Base-by-base conservation (phyloP, 2,888 invertebrate species). In the Scaptomyza flava region DNA sequence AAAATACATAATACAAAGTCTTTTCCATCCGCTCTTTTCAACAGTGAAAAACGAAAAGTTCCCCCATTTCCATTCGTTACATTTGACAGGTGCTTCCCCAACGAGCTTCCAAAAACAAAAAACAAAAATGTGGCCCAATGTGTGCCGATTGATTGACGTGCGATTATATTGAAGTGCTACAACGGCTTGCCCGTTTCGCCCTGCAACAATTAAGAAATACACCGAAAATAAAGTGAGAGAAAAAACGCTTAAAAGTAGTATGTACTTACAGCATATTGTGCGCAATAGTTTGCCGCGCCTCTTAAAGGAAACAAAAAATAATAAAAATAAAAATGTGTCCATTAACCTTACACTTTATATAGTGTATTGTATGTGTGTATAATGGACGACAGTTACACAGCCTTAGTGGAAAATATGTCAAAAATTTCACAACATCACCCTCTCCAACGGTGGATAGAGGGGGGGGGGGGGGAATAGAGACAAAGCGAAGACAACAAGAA, bases 401-500 rank as follows among this genome's bases (percentile, higher is more conserved):
- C n/a, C 31, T 41, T 42, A 34, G 68, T 38, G 53, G 66, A 72
- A 78, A 78, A 80, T 82, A 84, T 86, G 83, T 80, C 76, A 78
- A 67, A 72, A 86, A 86, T 76, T 77, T 80, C 62, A 59, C 80
- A 64, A 72, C 66, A 58, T 1, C 36, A 12, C 50, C 20, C 50
- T 6, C 12, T 6, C 34, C 34, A 34, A 33, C 30, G 7, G 11
- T 17, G 17, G 12, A 17, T 17, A 17, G 56, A 3, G 1, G 50
- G 8, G 27, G 2, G 12, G 56, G 3, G 1, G 50, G 8, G 27
- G 2, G 12, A 9, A 14, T 1, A 33, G 31, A 9, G 31, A 14
- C n/a, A 46, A 47, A 43, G 73, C 62, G 54, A 68, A 74, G 72
- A 68, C 74, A 72, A 89, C 90, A 91, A 90, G 89, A 87, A 89